Evolutionary conservation across 2,113 vertebrate genomes (phyloP), one percentile per base, ranked within the genome.

Genomic region (Guaruba guarouba): DNA sequence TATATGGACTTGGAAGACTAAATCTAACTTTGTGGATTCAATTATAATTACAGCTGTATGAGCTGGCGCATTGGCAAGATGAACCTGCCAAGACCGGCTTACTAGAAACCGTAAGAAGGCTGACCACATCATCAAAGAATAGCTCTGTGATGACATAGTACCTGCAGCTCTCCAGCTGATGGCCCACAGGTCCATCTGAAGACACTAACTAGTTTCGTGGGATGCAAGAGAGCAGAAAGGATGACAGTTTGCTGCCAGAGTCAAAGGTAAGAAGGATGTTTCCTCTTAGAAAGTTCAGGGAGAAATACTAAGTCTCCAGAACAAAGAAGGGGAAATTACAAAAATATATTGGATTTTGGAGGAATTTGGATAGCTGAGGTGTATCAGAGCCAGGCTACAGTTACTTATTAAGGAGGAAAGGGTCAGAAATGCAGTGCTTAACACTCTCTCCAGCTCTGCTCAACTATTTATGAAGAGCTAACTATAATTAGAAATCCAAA

Each of bases 21-120:
- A 95, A 96, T 91, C 95, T 93, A 91, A 90, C 81, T 94, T 95
- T 96, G 87, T 97, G 95, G 95, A 97, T 97, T 97, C 91, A 97
- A 96, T 97, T 97, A 97, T 94, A 97, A 97, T 95, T 96, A 91
- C 97, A 98, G 95, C 96, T 97, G 96, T 95, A 97, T 90, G 93
- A 97, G 77, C 59, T 88, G 87, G 90, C 92, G n/a, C 48, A 25
- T 86, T 96, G 94, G 97, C 87, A 95, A 82, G 95, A 89, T 7
- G 17, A 87, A 95, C 37, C 92, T 98, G 92, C 89, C 97, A 98
- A 97, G 57, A 62, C 71, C 55, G 92, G 44, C 87, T 96, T 96
- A 78, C 87, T 95, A 91, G 95, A 90, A 66, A 83, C 79, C 23
- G 23, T 82, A 93, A 92, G 64, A 94, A 96, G 95, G 80, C 77